These are phyloP conservation scores for Rhagologus leucostigma DNA, from an alignment of 2,113 vertebrate genomes.

Conservation along the genomic window DNA sequence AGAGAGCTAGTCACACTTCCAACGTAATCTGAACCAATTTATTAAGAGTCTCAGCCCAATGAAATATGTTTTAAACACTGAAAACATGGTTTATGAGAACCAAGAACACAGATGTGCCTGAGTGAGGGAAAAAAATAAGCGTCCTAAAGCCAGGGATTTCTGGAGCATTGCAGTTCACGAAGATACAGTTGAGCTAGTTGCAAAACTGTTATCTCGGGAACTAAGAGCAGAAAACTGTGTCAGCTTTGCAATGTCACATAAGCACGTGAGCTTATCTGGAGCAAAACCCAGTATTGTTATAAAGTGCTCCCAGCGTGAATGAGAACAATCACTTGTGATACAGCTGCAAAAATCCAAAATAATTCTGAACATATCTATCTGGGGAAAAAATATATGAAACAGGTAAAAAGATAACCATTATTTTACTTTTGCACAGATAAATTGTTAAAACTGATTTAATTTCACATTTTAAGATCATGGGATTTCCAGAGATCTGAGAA, in stretches of 20 bases:
- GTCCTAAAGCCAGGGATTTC: not conserved
- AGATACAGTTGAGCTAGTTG: not conserved
- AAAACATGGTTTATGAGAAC: not conserved
- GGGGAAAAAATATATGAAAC: not conserved
- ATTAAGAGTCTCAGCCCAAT: not conserved
- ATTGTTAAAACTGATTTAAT: not conserved
- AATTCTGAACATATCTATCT: not conserved
- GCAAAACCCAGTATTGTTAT: not conserved
- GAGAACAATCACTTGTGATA: not conserved
- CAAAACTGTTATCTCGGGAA: not conserved
- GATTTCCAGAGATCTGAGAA: not conserved
- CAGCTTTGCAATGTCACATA: not conserved
- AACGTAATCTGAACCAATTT: not conserved
- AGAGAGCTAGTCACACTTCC: not conserved
- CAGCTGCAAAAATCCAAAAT: not conserved
- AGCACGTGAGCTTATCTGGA: not conserved
- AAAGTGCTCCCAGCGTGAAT: not conserved
- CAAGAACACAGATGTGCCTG: not conserved
- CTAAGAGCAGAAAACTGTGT: not conserved
- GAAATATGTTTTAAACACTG: not conserved
- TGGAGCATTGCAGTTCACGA: not conserved
- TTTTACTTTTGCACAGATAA: not conserved
- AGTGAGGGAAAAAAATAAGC: not conserved
- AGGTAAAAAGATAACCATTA: not conserved
- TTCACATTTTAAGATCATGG: not conserved